Conservation (phyloP, 2,888 invertebrate species). For the Phytoseiulus persimilis region DNA sequence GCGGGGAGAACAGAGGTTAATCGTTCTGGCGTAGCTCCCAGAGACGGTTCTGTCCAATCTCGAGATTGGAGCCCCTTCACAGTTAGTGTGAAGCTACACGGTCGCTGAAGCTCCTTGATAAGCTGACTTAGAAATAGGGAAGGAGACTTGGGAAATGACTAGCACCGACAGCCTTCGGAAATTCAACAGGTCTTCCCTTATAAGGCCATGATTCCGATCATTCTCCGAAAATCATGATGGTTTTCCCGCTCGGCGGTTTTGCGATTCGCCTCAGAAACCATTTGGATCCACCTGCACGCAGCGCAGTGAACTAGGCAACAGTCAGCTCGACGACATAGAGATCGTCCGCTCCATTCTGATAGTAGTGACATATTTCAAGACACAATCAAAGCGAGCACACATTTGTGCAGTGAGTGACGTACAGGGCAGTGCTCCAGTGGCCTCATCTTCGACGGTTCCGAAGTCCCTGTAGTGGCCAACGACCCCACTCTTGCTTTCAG, state of each 20-base stretch:
- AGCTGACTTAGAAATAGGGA: too few relatives aligned
- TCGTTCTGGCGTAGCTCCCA: background rate
- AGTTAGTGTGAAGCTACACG: background rate
- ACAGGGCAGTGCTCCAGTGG: background rate
- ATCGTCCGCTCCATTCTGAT: background rate
- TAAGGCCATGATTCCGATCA: too few relatives aligned
- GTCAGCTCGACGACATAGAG: background rate
- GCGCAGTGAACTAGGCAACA: background rate
- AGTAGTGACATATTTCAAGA: background rate
- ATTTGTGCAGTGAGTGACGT: slow-evolving; percentile 5
- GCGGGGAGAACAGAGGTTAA: background rate
- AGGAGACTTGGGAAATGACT: too few relatives aligned
- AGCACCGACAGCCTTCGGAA: too few relatives aligned
- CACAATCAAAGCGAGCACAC: background rate
- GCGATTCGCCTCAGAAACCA: background rate
- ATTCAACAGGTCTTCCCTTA: too few relatives aligned
- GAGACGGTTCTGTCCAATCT: background rate
- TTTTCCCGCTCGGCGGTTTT: background rate
- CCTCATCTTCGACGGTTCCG: background rate
- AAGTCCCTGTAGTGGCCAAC: slow-evolving; percentile 5
- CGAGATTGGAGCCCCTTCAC: background rate
- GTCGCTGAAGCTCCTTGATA: too few relatives aligned
- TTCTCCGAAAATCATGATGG: too few relatives aligned
- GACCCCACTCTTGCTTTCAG: slow-evolving; percentile 5
- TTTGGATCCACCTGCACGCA: background rate